Conservation (phyloP, 2,113 vertebrate genomes). For the Scolopax mira region DNA sequence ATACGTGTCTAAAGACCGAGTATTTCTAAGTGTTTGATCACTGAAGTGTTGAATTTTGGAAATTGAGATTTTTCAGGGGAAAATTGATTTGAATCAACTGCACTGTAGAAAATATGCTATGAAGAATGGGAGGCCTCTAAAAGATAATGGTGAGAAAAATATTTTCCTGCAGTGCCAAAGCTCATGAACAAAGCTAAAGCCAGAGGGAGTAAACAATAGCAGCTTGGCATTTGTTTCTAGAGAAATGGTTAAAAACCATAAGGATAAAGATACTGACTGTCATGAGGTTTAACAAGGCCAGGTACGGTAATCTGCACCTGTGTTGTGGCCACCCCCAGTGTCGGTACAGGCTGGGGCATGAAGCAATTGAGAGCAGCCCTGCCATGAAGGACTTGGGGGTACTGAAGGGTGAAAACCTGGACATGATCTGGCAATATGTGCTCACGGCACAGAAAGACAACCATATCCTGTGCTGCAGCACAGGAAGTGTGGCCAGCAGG, state of each 20-base stretch:
- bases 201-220: neutral
- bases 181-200: neutral
- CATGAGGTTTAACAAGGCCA: neutral
- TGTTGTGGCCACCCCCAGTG: neutral
- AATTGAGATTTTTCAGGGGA: neutral
- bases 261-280: rapidly evolving
- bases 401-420: neutral
- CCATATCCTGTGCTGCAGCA: neutral
- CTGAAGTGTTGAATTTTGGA: neutral
- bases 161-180: neutral
- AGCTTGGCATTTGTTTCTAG: neutral
- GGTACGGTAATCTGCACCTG: neutral
- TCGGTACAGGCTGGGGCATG: neutral
- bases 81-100: neutral
- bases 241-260: neutral
- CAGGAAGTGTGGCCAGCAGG: neutral
- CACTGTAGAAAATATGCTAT: neutral
- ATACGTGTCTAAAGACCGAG: neutral
- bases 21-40: neutral
- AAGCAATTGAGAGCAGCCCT: neutral
- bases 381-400: neutral
- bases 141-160: neutral
- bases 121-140: neutral
- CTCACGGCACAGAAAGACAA: neutral
- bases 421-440: neutral